Base-by-base conservation (phyloP, 2,797 vertebrate species). In the Yasuhikotakia modesta region DNA sequence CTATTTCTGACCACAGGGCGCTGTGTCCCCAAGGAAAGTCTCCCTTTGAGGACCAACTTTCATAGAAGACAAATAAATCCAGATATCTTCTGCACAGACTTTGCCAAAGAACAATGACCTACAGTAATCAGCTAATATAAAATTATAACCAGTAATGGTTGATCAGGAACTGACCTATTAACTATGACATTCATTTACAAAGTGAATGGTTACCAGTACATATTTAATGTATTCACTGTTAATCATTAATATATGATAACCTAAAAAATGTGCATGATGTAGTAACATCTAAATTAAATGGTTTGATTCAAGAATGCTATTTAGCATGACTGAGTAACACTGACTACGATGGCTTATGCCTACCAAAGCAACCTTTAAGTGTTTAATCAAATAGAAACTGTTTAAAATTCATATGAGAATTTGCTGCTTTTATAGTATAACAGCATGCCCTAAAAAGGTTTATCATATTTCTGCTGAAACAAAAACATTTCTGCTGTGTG, bases 1-100 rank as follows among this genome's bases (percentile, higher is more conserved):
- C 80, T 84, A 82, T 84, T 82, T 84, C 72, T 80, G 80, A 82
- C 66, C 83, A 82, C 45, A 73, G 71, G 83, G 64, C 78, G 68
- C 78, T 58, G 24, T 77, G 70, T 76, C 48, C 80, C 77, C 60
- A 80, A 65, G 60, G 77, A 82, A 66, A 70, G 67, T 55, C 71
- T 63, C 57, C 52, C 16, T 43, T 30, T 65, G 78, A 70, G 75
- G 21, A 78, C 30, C 13, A 48, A 46, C 63, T 60, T 19, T 76
- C 69, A 73, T 46, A 73, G 69, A 55, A 78, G 70, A 32, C 61
- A 65, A 73, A 73, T 70, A 64, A 64, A 45, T 46, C 70, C 60
- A 35, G 57, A 39, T 73, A 78, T 63, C 60, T 11, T 67, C 65
- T 66, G 45, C 70, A 53, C 69, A 32, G 45, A 58, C 55, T 55